phyloP scores from a whole-genome alignment of 2,797 vertebrate genomes.

The Lerista edwardsae region DNA sequence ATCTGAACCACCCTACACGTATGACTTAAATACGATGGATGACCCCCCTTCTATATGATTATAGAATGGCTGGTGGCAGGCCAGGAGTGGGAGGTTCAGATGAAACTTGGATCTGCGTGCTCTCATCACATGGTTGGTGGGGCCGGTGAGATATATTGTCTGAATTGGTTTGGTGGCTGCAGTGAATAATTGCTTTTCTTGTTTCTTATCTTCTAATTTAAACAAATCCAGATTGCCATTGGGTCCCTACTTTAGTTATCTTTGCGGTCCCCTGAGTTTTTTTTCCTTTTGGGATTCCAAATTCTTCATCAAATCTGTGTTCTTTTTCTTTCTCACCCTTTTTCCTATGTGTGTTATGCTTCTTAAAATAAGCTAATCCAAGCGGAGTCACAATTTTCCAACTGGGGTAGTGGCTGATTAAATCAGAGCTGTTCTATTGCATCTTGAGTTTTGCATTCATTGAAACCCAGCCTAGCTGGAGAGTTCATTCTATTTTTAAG shows the following conservation, averaged over 20 bases:
- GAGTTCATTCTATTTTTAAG: not conserved
- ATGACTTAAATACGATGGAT: too few relatives aligned
- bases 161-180: not conserved
- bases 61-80: too few relatives aligned
- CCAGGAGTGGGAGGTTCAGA: too few relatives aligned
- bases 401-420: too few relatives aligned
- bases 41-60: too few relatives aligned
- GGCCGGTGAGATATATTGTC: too few relatives aligned
- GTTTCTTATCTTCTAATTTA: not conserved
- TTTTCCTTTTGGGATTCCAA: not conserved
- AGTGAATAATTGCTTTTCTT: not conserved
- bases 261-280: not conserved
- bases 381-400: not conserved
- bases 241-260: not conserved
- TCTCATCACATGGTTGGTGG: too few relatives aligned
- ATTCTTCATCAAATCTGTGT: not conserved
- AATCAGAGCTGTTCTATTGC: not conserved
- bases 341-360: not conserved
- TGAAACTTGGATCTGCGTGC: too few relatives aligned
- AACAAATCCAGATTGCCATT: not conserved
- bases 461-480: not conserved
- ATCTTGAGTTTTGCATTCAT: not conserved
- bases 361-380: not conserved
- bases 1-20: too few relatives aligned
- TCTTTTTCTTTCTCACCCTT: not conserved